A percentile compares a stretch with the other conserved stretches of the same genome.
These are phyloP conservation scores for Stratiomys singularior DNA, from an alignment of 2,888 invertebrate species.

Conservation along the genomic window DNA sequence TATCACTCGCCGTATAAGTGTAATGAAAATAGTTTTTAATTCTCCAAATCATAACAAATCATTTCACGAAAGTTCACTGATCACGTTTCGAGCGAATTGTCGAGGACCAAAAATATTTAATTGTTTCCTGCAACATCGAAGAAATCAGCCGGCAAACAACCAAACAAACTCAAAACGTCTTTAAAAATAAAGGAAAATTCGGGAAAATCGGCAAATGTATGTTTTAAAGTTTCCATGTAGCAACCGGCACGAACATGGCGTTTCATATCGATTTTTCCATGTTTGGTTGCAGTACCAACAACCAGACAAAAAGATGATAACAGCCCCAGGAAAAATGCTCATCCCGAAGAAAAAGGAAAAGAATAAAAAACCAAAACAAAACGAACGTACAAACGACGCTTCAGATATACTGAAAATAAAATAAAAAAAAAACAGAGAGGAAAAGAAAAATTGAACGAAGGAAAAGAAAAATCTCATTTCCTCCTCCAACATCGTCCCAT, in stretches of 20 bases:
- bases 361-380: constrained; percentile 1
- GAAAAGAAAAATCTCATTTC: constrained; percentile 8
- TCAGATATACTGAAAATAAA: too few relatives aligned
- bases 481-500: too few relatives aligned
- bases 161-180: too few relatives aligned
- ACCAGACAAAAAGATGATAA: constrained; percentile 45
- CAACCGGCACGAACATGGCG: constrained; percentile 29
- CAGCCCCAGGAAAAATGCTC: constrained; percentile 34
- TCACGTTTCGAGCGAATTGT: too few relatives aligned
- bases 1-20: too few relatives aligned
- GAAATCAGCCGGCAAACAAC: too few relatives aligned
- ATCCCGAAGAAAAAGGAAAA: constrained; percentile 20
- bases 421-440: too few relatives aligned
- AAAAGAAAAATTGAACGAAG: neutral
- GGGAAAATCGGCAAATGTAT: neutral
- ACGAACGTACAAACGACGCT: neutral
- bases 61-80: too few relatives aligned
- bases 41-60: too few relatives aligned
- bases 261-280: constrained; percentile 34
- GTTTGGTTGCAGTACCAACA: neutral
- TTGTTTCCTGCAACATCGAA: too few relatives aligned
- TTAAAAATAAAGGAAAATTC: neutral
- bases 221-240: constrained; percentile 14
- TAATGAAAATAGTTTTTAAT: too few relatives aligned
- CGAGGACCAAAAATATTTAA: too few relatives aligned